Percentiles rank a stretch among this genome's conserved stretches.
phyloP scores from a whole-genome alignment of 2,797 vertebrate species.

The Acipenser ruthenus region DNA sequence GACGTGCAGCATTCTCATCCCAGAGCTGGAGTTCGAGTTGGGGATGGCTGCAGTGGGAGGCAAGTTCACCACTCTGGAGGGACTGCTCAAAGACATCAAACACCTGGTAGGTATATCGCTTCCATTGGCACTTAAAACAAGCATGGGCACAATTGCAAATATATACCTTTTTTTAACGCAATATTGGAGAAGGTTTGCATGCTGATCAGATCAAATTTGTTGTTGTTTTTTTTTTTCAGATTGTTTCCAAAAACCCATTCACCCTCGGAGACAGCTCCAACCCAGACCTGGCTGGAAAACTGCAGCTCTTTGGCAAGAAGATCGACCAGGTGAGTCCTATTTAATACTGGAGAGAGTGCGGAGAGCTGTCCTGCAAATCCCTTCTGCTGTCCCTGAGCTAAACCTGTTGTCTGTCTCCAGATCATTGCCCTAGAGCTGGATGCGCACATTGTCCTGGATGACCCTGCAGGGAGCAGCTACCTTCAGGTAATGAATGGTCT shows the following conservation, averaged over 20 bases:
- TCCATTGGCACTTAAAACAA: neutral
- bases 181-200: no score
- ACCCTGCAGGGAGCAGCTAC: conserved; percentile 91
- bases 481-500: conserved; percentile 60
- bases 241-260: conserved; percentile 82
- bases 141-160: no score
- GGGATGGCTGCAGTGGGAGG: conserved; percentile 85
- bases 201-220: neutral
- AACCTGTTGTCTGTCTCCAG: conserved; percentile 31
- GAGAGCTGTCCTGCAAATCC: no score
- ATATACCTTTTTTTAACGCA: no score
- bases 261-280: conserved; percentile 73
- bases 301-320: conserved; percentile 68
- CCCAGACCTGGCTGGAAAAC: conserved; percentile 47
- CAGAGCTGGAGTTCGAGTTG: conserved; percentile 90
- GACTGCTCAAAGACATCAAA: conserved; percentile 79
- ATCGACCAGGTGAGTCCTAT: conserved; percentile 59
- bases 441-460: conserved; percentile 74
- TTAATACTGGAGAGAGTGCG: no score
- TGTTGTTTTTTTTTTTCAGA: conserved; percentile 42
- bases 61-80: conserved; percentile 93
- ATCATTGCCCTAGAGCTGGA: conserved; percentile 57
- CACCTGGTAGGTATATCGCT: conserved; percentile 61
- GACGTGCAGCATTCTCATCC: conserved; percentile 77
- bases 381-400: no score